Evolutionary conservation across 2,888 invertebrate species (phyloP).

Genomic region (Oscheius sp.): DNA sequence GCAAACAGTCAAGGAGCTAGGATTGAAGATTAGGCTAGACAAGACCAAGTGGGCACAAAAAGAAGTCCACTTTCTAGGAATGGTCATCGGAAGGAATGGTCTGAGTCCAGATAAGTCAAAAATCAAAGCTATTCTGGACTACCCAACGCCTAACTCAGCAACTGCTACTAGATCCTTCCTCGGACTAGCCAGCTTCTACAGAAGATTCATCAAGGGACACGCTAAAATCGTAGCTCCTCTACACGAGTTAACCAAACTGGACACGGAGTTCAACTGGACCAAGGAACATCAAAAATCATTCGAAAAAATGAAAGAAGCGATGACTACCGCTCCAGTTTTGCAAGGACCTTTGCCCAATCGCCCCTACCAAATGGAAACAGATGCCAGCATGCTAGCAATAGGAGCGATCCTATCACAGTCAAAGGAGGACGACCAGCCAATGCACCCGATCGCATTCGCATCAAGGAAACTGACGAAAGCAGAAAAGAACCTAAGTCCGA

Average conservation of each 20-base stretch:
- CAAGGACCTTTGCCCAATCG: not conserved
- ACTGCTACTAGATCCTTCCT: constrained; percentile 37
- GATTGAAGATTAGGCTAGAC: constrained; percentile 36
- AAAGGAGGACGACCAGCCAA: not conserved
- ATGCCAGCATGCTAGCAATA: constrained; percentile 36
- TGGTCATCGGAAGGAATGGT: no score
- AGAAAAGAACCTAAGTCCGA: constrained; percentile 1
- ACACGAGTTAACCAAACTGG: constrained; percentile 35
- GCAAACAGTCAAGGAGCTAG: constrained; percentile 24
- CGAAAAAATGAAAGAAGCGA: constrained; percentile 31
- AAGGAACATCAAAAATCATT: constrained; percentile 28
- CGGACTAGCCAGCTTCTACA: constrained; percentile 43
- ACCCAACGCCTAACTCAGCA: constrained; percentile 29
- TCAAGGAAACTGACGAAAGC: constrained; percentile 16
- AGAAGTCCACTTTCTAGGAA: constrained; percentile 49
- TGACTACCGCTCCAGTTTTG: constrained; percentile 36
- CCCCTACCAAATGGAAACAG: constrained; percentile 36
- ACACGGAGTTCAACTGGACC: constrained; percentile 30
- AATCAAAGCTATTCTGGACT: constrained; percentile 28
- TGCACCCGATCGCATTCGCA: constrained; percentile 36
- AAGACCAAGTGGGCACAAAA: constrained; percentile 40
- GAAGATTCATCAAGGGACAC: constrained; percentile 40
- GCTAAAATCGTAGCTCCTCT: constrained; percentile 42
- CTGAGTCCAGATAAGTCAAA: no score
- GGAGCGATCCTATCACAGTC: constrained; percentile 35